A percentile compares a stretch with the other conserved stretches of the same genome.
Evolutionary conservation across 2,888 invertebrate genomes (phyloP).

Genomic region (Orchesellides sinensis): DNA sequence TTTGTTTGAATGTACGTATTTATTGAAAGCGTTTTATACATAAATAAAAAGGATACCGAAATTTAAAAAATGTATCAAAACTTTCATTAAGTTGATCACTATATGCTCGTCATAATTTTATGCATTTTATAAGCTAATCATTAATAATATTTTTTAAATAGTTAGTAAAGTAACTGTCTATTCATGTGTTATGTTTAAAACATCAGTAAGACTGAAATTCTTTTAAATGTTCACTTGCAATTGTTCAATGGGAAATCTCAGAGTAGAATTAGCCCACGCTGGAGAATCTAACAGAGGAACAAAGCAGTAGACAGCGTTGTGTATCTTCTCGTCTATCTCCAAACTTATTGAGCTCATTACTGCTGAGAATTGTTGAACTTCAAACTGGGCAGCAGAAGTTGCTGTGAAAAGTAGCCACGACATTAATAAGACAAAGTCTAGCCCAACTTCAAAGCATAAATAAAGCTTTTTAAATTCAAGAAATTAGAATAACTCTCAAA

Average conservation of each 20-base stretch:
- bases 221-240: slow-evolving; percentile 40
- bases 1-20: too few relatives aligned
- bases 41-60: too few relatives aligned
- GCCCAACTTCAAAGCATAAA: background rate
- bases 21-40: too few relatives aligned
- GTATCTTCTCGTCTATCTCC: slow-evolving; percentile 60
- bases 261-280: slow-evolving; percentile 59
- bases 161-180: too few relatives aligned
- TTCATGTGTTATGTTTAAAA: too few relatives aligned
- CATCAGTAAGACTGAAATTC: background rate
- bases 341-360: slow-evolving; percentile 61
- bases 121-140: too few relatives aligned
- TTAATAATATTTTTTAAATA: too few relatives aligned
- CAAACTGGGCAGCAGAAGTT: slow-evolving; percentile 43
- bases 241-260: slow-evolving; percentile 60
- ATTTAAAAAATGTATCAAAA: too few relatives aligned
- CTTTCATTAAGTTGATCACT: too few relatives aligned
- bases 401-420: slow-evolving; percentile 9
- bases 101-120: too few relatives aligned
- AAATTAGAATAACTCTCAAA: background rate
- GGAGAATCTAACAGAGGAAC: slow-evolving; percentile 60
- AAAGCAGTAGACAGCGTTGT: slow-evolving; percentile 62
- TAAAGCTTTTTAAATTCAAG: background rate
- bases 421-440: too few relatives aligned
- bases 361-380: slow-evolving; percentile 62